These are phyloP conservation scores for Tyto alba DNA, from an alignment of 2,113 vertebrate species.

Conservation along the genomic window DNA sequence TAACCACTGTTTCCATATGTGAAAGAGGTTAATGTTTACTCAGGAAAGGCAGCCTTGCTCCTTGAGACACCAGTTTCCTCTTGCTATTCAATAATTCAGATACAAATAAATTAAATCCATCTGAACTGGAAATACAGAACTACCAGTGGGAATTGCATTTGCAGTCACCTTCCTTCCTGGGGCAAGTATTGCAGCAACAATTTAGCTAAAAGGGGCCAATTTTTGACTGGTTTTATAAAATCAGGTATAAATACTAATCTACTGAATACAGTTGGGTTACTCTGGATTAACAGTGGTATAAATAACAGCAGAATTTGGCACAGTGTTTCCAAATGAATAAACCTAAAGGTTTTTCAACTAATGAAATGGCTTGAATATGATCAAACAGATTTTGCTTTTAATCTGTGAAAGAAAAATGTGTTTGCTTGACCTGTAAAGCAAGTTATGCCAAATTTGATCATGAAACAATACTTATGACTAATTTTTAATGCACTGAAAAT, in stretches of 20 bases:
- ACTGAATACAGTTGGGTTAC: not conserved
- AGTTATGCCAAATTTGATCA: conserved; percentile 46
- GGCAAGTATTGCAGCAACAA: not conserved
- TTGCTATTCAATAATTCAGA: not conserved
- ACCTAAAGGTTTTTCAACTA: conserved; percentile 20
- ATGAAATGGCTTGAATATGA: not conserved
- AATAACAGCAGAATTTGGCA: conserved; percentile 13
- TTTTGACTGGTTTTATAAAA: not conserved
- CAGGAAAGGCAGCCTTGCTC: not conserved
- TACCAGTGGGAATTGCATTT: not conserved
- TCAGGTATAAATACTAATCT: not conserved
- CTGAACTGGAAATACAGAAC: not conserved
- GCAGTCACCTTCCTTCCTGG: not conserved
- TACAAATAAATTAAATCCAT: not conserved
- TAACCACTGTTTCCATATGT: not conserved
- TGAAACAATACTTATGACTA: conserved; percentile 29
- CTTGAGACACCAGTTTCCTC: not conserved
- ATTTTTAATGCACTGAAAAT: conserved; percentile 48
- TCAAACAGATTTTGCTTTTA: conserved; percentile 40
- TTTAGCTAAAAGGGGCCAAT: not conserved
- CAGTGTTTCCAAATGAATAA: conserved; percentile 14
- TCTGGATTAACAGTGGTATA: not conserved
- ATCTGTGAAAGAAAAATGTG: conserved; percentile 44
- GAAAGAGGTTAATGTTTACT: not conserved
- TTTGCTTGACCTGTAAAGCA: conserved; percentile 54